A percentile compares a stretch with the other conserved stretches of the same genome.
These are phyloP conservation scores for Clostera curtula DNA, from an alignment of 2,888 invertebrate species.

Conservation along the genomic window DNA sequence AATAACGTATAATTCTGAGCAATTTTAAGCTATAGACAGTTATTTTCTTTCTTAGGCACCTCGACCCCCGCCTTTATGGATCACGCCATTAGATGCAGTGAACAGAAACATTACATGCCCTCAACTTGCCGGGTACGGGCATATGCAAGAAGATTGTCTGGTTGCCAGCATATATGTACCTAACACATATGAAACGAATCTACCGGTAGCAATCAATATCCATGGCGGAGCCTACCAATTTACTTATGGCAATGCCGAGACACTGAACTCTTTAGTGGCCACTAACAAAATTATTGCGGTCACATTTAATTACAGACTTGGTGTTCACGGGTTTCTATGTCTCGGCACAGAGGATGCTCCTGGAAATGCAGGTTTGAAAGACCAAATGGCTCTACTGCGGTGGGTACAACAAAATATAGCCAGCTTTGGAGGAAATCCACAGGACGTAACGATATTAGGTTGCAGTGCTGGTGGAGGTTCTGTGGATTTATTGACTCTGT, in stretches of 20 bases:
- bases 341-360: constrained; percentile 33
- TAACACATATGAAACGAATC: constrained; percentile 26
- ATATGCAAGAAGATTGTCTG: constrained; percentile 45
- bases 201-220: constrained; percentile 29
- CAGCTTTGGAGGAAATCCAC: constrained; percentile 39
- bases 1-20: too few relatives aligned
- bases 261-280: constrained; percentile 18
- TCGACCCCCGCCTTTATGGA: constrained; percentile 28
- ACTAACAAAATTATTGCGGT: constrained; percentile 26
- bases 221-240: constrained; percentile 33
- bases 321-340: constrained; percentile 33
- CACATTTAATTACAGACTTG: constrained; percentile 36
- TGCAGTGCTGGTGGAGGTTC: constrained; percentile 34
- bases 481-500: constrained; percentile 35
- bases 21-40: too few relatives aligned
- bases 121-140: constrained; percentile 12
- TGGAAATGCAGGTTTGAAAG: constrained; percentile 47
- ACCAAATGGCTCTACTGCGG: constrained; percentile 34
- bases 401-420: constrained; percentile 44
- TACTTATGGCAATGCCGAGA: constrained; percentile 20
- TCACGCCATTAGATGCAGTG: constrained; percentile 21
- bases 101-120: constrained; percentile 28
- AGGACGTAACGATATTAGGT: constrained; percentile 38
- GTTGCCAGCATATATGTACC: constrained; percentile 48
- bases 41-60: constrained; percentile 36